These are phyloP conservation scores for Thereva unica DNA, from an alignment of 2,888 invertebrate genomes.

Conservation along the genomic window DNA sequence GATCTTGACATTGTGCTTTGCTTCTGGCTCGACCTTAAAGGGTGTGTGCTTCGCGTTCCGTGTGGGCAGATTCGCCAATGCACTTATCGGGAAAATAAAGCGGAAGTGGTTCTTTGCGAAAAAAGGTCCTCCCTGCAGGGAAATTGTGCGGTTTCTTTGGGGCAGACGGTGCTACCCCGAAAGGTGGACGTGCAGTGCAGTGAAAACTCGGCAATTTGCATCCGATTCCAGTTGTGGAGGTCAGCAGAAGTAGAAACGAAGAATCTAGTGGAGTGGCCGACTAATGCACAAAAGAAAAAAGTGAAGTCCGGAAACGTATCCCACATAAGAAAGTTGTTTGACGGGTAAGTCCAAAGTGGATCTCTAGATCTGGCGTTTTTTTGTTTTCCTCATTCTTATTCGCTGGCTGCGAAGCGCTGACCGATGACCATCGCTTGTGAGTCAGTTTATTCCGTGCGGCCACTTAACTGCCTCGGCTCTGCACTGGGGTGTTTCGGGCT, in stretches of 20 bases:
- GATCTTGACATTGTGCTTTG: constrained; percentile 33
- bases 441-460: no score
- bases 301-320: constrained; percentile 7
- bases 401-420: no score
- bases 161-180: neutral
- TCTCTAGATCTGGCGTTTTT: neutral
- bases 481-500: no score
- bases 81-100: no score
- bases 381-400: neutral
- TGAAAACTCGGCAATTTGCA: neutral
- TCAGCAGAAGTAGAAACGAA: no score
- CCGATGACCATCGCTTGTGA: no score
- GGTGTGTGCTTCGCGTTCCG: constrained; percentile 19
- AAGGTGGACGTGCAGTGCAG: neutral
- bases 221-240: neutral
- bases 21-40: constrained; percentile 5
- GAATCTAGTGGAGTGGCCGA: neutral
- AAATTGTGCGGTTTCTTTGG: no score
- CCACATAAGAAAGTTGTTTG: constrained; percentile 26
- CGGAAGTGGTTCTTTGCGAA: no score
- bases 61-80: neutral
- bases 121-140: no score
- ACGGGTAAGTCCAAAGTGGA: constrained; percentile 1
- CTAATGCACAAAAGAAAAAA: constrained; percentile 16
- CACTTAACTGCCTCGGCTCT: no score